Base-by-base conservation (phyloP, 2,888 invertebrate species). In the Timema cristinae region DNA sequence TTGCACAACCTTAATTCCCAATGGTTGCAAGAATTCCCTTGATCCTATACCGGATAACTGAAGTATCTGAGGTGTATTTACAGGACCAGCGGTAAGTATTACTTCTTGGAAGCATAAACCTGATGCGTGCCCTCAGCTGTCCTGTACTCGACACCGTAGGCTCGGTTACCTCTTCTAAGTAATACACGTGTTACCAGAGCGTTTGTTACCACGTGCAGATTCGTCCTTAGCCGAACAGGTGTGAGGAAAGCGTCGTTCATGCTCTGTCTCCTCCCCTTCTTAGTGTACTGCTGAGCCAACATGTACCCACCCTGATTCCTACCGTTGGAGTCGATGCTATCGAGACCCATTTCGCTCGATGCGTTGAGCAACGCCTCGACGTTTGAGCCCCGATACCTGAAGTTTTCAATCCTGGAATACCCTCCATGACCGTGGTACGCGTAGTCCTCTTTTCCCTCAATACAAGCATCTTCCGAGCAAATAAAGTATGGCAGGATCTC, bases 41-140 rank as follows among this genome's bases (percentile, higher is more conserved):
- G 92, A 92, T 0, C 94, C 94, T 13, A 97, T 87, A 5, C 94
- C 98, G 10, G 95, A 96, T 0, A 98, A 81, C 94, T 97, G 95
- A 56, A 98, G 82, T 2, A 98, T 79, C 80, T 99, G 75, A 7
- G 76, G 75, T 2, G 75, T 73, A 8, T 71, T 71, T 13, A 76
- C 50, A 13, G 74, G 66, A 5, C 76, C 76, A n/a, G 73, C 75
- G 11, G 72, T 72, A 32, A 63, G 63, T 32, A 63, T 63, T 4
- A 63, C 63, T 63, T 63, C 63, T 63, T 84, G 1, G 94, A 88
- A 67, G 91, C 61, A 8, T 68, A 50, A 10, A 50, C 66, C 9
- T 47, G 86, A 77, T 90, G 88, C 0, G 91, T 79, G 82, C 90
- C 89, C 67, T 89, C 89, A 68, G 91, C 89, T 67, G 91, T 86